Evolutionary conservation across 2,113 vertebrate genomes (phyloP).

Genomic region (Pelmatolapia mariae): DNA sequence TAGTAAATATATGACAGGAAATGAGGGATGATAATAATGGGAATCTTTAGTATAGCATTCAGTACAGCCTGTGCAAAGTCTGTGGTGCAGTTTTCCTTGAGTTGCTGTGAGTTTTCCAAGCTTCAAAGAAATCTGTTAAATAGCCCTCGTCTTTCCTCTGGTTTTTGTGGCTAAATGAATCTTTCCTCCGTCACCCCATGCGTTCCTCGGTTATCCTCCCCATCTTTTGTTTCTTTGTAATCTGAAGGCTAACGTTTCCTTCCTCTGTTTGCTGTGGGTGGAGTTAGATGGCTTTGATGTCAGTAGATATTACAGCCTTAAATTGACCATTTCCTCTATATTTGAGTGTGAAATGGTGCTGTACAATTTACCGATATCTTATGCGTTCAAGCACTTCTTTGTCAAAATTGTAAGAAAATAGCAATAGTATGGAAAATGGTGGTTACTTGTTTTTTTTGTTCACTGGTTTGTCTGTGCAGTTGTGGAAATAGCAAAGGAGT

Average conservation of each 20-base stretch:
- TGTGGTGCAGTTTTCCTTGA: background rate
- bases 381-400: background rate
- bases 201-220: background rate
- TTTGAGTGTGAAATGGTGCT: background rate
- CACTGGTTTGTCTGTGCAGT: background rate
- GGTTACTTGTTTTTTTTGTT: background rate
- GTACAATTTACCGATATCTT: background rate
- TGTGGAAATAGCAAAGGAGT: background rate
- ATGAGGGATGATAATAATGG: background rate
- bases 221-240: background rate
- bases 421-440: background rate
- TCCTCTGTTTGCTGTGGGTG: background rate
- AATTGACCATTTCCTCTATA: background rate
- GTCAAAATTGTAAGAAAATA: background rate
- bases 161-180: background rate
- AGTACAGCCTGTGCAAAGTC: fast-evolving
- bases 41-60: fast-evolving
- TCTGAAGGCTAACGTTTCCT: background rate
- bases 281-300: background rate
- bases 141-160: background rate
- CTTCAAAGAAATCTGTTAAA: background rate
- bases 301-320: background rate
- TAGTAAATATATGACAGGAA: background rate
- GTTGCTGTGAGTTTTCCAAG: background rate
- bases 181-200: background rate